A percentile compares a stretch with the other conserved stretches of the same genome.
Evolutionary conservation across 2,888 invertebrate genomes (phyloP).

Genomic region (Rhimphoctona megacephalus): DNA sequence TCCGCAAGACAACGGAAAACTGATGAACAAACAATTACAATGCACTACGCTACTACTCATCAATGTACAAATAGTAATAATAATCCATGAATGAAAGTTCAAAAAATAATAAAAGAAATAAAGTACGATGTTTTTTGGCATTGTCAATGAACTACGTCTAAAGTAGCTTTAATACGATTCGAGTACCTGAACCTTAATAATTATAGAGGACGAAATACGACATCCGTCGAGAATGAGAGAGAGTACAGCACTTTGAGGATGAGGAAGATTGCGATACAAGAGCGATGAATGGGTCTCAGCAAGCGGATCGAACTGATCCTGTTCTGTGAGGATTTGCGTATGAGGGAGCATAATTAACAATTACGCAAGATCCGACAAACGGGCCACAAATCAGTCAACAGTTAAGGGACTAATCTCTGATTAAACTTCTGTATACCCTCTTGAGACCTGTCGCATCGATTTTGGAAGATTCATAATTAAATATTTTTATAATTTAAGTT

Average conservation of each 20-base stretch:
- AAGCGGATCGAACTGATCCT: conserved; percentile 26
- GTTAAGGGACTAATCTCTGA: conserved; percentile 64
- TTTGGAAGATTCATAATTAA: neutral
- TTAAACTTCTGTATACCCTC: conserved; percentile 27
- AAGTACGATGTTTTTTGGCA: neutral
- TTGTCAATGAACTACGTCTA: neutral
- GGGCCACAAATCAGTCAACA: conserved; percentile 82
- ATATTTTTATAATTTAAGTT: neutral
- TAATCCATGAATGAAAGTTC: too few relatives aligned
- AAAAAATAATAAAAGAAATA: neutral
- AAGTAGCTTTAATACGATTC: neutral
- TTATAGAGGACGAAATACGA: neutral
- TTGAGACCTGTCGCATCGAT: neutral
- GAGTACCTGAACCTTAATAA: neutral
- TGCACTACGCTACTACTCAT: neutral
- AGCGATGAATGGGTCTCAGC: conserved; percentile 60
- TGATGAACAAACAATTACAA: neutral
- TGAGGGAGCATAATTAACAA: conserved; percentile 83
- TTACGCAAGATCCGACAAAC: conserved; percentile 83
- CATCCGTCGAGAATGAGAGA: conserved; percentile 59
- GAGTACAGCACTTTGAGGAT: conserved; percentile 52
- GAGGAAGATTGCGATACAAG: conserved; percentile 49
- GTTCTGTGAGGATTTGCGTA: conserved; percentile 61
- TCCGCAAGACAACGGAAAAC: neutral
- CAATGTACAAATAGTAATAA: too few relatives aligned